Evolutionary conservation across 2,888 invertebrate genomes (phyloP), one percentile per base, ranked within the genome.

Genomic region (Eustalomyia histrio): DNA sequence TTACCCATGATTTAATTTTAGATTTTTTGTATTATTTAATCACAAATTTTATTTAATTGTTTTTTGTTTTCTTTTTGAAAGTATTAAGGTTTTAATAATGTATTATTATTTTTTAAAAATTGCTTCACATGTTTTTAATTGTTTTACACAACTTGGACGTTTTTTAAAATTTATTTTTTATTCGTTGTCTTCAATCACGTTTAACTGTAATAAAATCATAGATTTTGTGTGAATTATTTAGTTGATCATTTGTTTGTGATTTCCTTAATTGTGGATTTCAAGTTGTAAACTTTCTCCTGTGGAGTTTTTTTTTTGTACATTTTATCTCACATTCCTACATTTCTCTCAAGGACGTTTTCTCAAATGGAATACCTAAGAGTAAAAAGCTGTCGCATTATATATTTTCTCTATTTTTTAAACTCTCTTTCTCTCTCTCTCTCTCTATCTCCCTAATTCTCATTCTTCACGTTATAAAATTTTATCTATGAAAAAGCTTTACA

Each of bases 1-100:
- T 81, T 81, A 86, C 93, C 92, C 93, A 93, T 93, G 84, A 79
- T 84, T 33, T n/a, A 47, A 2, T 39, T 39, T 63, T 29, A 7
- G 16, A 33, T 35, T 47, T 69, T 33, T 57, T 17, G 35, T 61
- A 1, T 57, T 29, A n/a, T 57, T 33, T 29, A 16, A 63, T 57
- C n/a, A 55, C 29, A 57, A 43, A 24, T 17, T 53, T 33, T 53
- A 53, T 60, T 63, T 64, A 29, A 52, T 21, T 64, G 39, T 76
- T 53, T 76, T 53, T 33, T n/a, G 55, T 33, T 53, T 76, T 53
- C 24, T n/a, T 55, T 33, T 68, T 71, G 12, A 47, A 33, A 72
- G n/a, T n/a, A n/a, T n/a, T n/a, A n/a, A n/a, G n/a, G n/a, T n/a
- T 16, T 65, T 67, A 29, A 1, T 29, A 29, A 29, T 82, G 74